These are phyloP conservation scores for Aleiodes leptofemur DNA, from an alignment of 2,888 invertebrate species.

Conservation along the genomic window DNA sequence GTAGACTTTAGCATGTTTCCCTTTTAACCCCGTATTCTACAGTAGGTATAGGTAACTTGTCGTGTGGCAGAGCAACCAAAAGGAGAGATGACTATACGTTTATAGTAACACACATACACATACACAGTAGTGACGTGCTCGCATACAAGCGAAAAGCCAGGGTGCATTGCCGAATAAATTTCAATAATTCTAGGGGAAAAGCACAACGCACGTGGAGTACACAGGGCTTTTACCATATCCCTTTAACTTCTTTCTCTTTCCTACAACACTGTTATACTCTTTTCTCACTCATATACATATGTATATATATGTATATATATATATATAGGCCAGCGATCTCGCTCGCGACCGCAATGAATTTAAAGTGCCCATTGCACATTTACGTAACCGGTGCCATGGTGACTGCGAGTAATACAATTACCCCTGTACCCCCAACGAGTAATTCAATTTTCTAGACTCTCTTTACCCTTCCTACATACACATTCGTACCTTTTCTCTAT, in stretches of 20 bases:
- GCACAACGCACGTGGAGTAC: slow-evolving; percentile 45
- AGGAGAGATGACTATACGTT: slow-evolving; percentile 38
- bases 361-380: slow-evolving; percentile 61
- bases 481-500: slow-evolving; percentile 2
- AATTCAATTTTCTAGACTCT: slow-evolving; percentile 63
- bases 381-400: slow-evolving; percentile 60
- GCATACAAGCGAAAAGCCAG: too few species aligned
- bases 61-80: slow-evolving; percentile 54
- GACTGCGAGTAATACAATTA: slow-evolving; percentile 68
- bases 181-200: slow-evolving; percentile 60
- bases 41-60: slow-evolving; percentile 24
- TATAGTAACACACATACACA: background rate
- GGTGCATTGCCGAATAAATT: slow-evolving; percentile 57
- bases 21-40: slow-evolving; percentile 6
- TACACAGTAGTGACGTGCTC: too few species aligned
- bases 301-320: background rate
- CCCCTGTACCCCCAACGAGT: slow-evolving; percentile 57
- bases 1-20: background rate
- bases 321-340: slow-evolving; percentile 49
- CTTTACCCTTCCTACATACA: slow-evolving; percentile 30
- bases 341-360: slow-evolving; percentile 59
- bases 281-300: slow-evolving; percentile 10
- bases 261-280: background rate
- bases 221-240: background rate
- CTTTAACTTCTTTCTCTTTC: slow-evolving; percentile 10